Conservation (phyloP, 2,888 invertebrate genomes). For the Tipula confusa region DNA sequence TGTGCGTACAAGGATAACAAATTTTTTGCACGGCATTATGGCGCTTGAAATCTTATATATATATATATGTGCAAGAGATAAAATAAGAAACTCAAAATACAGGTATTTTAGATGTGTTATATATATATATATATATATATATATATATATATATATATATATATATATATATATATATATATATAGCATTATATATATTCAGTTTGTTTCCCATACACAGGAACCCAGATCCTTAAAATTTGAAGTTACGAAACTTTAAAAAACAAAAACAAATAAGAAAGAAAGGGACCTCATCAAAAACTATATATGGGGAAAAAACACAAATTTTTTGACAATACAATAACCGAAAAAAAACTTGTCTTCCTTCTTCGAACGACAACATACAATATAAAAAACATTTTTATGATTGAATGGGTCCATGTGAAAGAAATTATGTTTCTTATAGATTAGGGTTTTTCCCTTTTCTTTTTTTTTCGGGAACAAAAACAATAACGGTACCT, state of each 20-base stretch:
- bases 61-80: neutral
- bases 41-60: neutral
- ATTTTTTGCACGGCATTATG: neutral
- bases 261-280: neutral
- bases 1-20: neutral
- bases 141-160: neutral
- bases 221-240: neutral
- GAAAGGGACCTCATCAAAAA: slow-evolving; percentile 8
- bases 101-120: neutral
- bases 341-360: slow-evolving; percentile 15
- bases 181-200: too few species aligned
- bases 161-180: neutral
- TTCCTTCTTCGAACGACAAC: slow-evolving; percentile 25
- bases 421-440: neutral
- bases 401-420: slow-evolving; percentile 20
- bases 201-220: slow-evolving; percentile 6
- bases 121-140: neutral
- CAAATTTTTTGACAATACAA: slow-evolving; percentile 9
- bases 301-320: neutral
- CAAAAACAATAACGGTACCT: neutral
- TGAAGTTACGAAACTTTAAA: slow-evolving; percentile 1
- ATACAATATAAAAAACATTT: neutral
- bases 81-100: neutral
- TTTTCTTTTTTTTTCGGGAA: neutral
- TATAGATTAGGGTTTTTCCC: neutral